Conservation (phyloP, 2,888 invertebrate genomes). For the Rhagonycha lutea region DNA sequence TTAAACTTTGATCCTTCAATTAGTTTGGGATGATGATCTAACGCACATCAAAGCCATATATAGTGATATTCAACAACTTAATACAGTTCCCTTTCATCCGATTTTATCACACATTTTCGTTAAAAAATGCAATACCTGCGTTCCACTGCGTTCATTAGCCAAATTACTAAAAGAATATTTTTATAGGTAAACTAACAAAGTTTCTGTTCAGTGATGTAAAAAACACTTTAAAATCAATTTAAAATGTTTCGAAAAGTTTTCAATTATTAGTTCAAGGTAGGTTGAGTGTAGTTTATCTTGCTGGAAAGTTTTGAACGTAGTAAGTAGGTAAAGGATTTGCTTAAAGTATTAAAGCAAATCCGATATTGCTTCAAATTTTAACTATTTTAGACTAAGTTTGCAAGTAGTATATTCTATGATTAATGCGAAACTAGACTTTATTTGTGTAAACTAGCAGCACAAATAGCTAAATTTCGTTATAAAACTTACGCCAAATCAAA, state of each 20-base stretch:
- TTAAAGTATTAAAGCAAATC: neutral
- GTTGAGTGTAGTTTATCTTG: neutral
- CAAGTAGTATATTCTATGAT: neutral
- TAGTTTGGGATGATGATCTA: slow-evolving; percentile 6
- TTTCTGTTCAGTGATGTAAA: neutral
- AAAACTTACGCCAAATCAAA: neutral
- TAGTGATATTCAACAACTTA: neutral
- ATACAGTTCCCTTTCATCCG: neutral
- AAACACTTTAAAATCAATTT: neutral
- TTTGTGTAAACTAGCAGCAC: neutral
- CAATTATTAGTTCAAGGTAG: neutral
- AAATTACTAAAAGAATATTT: neutral
- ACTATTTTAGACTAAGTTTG: neutral
- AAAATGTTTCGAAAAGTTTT: neutral
- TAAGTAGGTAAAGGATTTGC: neutral
- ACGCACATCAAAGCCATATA: slow-evolving; percentile 6
- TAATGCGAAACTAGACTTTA: neutral
- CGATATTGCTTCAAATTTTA: neutral
- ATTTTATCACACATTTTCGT: neutral
- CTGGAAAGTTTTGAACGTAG: neutral
- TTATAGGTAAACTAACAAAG: neutral
- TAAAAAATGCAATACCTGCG: neutral
- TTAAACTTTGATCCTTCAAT: neutral
- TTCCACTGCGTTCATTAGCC: neutral
- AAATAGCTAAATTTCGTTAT: neutral